Evolutionary conservation across 2,888 invertebrate species (phyloP).

Genomic region (Himalopsyche japonica): DNA sequence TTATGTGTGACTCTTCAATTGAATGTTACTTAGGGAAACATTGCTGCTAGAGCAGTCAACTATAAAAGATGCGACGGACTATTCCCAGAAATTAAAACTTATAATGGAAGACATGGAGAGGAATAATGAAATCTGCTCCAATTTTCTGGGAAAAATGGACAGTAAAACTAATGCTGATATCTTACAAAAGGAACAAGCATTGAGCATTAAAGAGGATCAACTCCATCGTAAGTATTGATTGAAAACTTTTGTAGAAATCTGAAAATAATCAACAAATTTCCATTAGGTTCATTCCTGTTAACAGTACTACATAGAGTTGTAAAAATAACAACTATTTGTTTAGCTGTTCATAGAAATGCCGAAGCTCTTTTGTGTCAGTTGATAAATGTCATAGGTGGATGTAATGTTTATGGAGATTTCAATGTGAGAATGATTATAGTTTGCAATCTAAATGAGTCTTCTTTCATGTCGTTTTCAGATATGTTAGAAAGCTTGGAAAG

Average conservation of each 20-base stretch:
- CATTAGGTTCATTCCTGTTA: too few species aligned
- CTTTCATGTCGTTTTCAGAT: slow-evolving; percentile 48
- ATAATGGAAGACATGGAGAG: slow-evolving; percentile 55
- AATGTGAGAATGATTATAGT: neutral
- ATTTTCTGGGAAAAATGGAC: slow-evolving; percentile 57
- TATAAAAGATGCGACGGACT: slow-evolving; percentile 56
- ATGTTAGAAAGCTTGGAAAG: slow-evolving; percentile 61
- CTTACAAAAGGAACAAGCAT: slow-evolving; percentile 53
- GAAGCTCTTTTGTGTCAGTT: too few species aligned
- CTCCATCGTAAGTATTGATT: slow-evolving; percentile 52
- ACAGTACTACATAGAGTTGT: too few species aligned
- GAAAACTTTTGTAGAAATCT: too few species aligned
- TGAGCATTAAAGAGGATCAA: slow-evolving; percentile 61
- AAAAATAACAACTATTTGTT: too few species aligned
- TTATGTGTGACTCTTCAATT: too few species aligned
- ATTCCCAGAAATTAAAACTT: slow-evolving; percentile 57
- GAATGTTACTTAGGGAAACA: slow-evolving; percentile 52
- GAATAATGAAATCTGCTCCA: slow-evolving; percentile 54
- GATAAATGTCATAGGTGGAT: too few species aligned
- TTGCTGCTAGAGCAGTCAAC: slow-evolving; percentile 58
- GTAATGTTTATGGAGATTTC: neutral
- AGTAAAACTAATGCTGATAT: slow-evolving; percentile 52
- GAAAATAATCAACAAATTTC: too few species aligned
- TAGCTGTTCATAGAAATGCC: too few species aligned
- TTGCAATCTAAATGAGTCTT: neutral